Percentiles rank a stretch among this genome's conserved stretches.
These are phyloP conservation scores for Tympanoctomys barrerae DNA, from an alignment of 2,797 vertebrate species.

Conservation along the genomic window DNA sequence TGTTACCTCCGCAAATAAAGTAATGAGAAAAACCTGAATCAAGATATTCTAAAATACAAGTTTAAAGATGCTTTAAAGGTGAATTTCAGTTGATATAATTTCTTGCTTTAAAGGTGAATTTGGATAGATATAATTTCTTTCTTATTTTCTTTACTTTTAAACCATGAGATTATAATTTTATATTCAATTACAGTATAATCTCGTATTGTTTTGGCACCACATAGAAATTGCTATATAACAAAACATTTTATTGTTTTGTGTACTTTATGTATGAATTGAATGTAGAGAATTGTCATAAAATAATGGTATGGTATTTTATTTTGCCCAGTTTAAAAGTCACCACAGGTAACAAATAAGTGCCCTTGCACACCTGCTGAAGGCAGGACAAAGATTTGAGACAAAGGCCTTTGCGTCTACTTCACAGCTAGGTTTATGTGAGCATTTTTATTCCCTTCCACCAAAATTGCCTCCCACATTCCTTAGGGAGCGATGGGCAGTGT, in stretches of 20 bases:
- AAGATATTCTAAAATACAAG: not conserved
- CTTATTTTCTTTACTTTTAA: not conserved
- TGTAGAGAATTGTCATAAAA: not conserved
- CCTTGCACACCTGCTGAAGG: not conserved
- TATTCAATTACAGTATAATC: not conserved
- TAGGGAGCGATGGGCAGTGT: not conserved
- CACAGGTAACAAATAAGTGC: not conserved
- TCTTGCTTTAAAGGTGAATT: not conserved
- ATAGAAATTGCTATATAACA: not conserved
- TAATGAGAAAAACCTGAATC: not conserved
- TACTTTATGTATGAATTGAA: not conserved
- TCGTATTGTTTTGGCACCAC: not conserved
- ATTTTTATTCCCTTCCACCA: not conserved
- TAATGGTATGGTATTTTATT: not conserved
- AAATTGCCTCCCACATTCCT: not conserved
- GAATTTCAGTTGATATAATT: not conserved
- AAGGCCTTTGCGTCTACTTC: not conserved
- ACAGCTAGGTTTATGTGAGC: not conserved
- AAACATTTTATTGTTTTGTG: not conserved
- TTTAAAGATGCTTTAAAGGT: not conserved
- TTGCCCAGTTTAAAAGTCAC: not conserved
- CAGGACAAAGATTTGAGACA: not conserved
- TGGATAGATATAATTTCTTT: not conserved
- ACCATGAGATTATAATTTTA: not conserved
- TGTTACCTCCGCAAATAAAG: not conserved